A percentile compares a stretch with the other conserved stretches of the same genome.
Conservation (phyloP, 2,113 vertebrate genomes). For the Lethenteron reissneri region DNA sequence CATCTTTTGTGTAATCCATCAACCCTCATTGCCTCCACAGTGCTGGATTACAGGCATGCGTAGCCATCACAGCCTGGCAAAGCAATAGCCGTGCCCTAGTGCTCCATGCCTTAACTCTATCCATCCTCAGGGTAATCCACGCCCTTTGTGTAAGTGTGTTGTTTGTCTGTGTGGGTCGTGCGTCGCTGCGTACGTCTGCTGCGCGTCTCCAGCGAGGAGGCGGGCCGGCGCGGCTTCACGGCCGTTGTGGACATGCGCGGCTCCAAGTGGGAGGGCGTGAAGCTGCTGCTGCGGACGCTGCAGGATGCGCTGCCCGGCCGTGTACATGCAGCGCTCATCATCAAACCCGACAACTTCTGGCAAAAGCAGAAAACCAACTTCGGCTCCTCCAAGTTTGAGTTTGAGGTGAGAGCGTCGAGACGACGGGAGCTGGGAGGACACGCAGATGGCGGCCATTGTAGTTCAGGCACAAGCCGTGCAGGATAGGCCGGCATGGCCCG, state of each 20-base stretch:
- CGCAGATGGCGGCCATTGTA: no score
- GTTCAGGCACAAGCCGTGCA: no score
- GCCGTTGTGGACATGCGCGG: conserved; percentile 98
- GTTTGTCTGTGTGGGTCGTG: neutral
- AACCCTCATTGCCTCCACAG: no score
- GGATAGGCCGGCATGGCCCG: no score
- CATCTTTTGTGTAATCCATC: no score
- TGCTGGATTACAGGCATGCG: no score
- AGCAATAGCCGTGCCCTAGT: conserved; percentile 15
- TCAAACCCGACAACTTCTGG: conserved; percentile 99
- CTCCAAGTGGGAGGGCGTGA: conserved; percentile 95
- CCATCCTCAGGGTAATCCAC: conserved; percentile 11
- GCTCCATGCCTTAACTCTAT: conserved; percentile 11
- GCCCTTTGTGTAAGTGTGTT: neutral
- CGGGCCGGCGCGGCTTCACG: conserved; percentile 87
- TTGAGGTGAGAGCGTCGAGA: conserved; percentile 44
- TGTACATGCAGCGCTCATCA: conserved; percentile 94
- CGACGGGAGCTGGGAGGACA: no score
- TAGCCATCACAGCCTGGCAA: neutral
- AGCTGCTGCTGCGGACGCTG: conserved; percentile 85
- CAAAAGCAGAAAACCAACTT: conserved; percentile 99
- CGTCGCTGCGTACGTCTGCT: conserved; percentile 14
- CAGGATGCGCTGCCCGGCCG: conserved; percentile 81
- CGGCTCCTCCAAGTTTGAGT: conserved; percentile 93
- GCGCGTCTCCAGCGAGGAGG: conserved; percentile 52